These are phyloP conservation scores for Gavialis gangeticus DNA, from an alignment of 2,113 vertebrate genomes.

Conservation along the genomic window DNA sequence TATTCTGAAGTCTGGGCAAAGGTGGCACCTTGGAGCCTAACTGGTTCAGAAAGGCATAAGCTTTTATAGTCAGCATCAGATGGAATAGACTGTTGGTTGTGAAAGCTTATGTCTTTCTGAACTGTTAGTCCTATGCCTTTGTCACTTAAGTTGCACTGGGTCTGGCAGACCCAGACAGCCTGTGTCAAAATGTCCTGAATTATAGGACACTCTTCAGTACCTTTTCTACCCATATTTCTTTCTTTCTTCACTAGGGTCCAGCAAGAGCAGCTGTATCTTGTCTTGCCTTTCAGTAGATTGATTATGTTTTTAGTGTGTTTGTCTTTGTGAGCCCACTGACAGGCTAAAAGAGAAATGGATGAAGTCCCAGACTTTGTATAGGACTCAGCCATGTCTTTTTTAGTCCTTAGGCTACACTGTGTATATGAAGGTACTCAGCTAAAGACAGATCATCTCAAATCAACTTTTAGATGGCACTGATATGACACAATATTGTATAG, in stretches of 20 bases:
- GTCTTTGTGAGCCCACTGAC: not conserved
- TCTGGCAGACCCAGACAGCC: too few species aligned
- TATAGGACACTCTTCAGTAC: too few species aligned
- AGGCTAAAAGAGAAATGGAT: not conserved
- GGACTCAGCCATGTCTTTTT: not conserved
- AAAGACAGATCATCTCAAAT: not conserved
- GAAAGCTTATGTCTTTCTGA: too few species aligned
- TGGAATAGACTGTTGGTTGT: too few species aligned
- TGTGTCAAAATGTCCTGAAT: too few species aligned
- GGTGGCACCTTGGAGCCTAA: too few species aligned
- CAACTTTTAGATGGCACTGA: not conserved
- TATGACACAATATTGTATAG: not conserved
- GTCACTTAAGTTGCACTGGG: too few species aligned
- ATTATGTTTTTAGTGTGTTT: not conserved
- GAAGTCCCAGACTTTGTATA: not conserved
- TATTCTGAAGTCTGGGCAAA: too few species aligned
- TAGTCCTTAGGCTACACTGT: not conserved
- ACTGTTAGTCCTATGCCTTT: too few species aligned
- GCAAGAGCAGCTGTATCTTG: too few species aligned
- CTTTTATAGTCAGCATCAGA: too few species aligned
- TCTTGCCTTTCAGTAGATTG: not conserved
- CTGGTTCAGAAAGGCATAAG: too few species aligned
- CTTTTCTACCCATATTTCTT: not conserved
- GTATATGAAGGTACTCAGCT: not conserved
- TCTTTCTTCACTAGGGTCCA: not conserved